Evolutionary conservation across 1,140 invertebrate genomes (phyloP).

Genomic region (Ylistrum balloti): DNA sequence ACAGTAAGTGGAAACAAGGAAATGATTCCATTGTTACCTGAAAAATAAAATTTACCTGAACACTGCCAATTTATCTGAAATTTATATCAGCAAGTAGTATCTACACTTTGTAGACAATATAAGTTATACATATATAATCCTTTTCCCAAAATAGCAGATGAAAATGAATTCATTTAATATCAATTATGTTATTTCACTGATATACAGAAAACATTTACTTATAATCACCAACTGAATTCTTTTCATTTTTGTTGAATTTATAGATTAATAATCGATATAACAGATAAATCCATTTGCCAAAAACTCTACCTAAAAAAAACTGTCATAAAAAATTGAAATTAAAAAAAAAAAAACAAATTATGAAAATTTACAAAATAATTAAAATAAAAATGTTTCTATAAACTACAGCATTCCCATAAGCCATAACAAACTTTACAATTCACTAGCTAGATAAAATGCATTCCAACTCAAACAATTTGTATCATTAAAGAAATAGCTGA

Average conservation of each 20-base stretch:
- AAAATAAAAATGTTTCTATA: not conserved
- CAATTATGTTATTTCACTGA: too few relatives aligned
- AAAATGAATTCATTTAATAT: not conserved
- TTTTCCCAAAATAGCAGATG: not conserved
- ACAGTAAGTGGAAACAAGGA: too few relatives aligned
- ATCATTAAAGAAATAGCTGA: not conserved
- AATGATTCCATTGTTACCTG: not conserved
- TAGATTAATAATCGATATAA: too few relatives aligned
- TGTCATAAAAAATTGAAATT: not conserved
- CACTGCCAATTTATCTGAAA: not conserved
- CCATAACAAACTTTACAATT: not conserved
- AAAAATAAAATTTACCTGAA: slow-evolving; percentile 13
- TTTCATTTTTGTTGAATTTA: too few relatives aligned
- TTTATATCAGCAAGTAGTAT: not conserved
- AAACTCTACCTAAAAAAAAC: too few relatives aligned
- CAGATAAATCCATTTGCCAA: too few relatives aligned
- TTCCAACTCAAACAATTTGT: not conserved
- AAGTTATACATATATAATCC: not conserved
- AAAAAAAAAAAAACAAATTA: not conserved
- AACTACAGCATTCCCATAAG: slow-evolving; percentile 18
- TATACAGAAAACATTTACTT: too few relatives aligned
- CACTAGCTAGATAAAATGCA: not conserved
- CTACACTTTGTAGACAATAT: not conserved
- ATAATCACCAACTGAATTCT: too few relatives aligned
- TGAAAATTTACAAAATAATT: not conserved